Evolutionary conservation across 2,113 vertebrate species (phyloP).

Genomic region (Bubo bubo): DNA sequence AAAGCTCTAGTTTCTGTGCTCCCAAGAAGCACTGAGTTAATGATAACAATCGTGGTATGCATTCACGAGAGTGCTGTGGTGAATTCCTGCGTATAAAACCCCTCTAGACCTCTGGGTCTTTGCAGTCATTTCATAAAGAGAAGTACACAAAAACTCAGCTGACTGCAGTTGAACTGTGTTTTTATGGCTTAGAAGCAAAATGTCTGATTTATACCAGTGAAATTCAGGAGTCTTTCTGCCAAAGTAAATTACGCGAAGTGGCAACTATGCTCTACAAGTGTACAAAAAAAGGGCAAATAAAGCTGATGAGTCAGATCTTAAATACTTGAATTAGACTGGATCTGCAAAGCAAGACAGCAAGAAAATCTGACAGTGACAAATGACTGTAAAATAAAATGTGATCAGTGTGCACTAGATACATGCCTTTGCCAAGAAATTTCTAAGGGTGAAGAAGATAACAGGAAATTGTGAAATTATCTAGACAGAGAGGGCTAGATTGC

Average conservation of each 20-base stretch:
- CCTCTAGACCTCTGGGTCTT: neutral
- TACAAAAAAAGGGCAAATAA: neutral
- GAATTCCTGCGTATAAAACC: neutral
- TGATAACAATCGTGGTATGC: neutral
- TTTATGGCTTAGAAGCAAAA: neutral
- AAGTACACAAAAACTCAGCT: neutral
- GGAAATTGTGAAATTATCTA: constrained; percentile 9
- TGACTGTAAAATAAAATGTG: neutral
- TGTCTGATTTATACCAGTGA: neutral
- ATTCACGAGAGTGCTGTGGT: neutral
- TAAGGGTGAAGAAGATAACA: neutral
- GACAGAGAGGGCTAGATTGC: neutral
- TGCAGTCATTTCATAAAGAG: neutral
- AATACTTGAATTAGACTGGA: neutral
- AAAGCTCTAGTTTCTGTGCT: neutral
- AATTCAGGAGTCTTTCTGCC: neutral
- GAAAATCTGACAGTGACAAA: neutral
- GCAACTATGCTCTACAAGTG: neutral
- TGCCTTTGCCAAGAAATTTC: neutral
- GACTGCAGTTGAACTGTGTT: neutral
- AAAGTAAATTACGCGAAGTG: neutral
- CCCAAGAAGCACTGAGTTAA: neutral
- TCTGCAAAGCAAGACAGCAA: neutral
- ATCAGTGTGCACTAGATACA: neutral
- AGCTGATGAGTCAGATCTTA: neutral